Percentiles rank a stretch among this genome's conserved stretches.
Conservation (phyloP, 1,140 invertebrate genomes). For the Andrena cerasifolii region DNA sequence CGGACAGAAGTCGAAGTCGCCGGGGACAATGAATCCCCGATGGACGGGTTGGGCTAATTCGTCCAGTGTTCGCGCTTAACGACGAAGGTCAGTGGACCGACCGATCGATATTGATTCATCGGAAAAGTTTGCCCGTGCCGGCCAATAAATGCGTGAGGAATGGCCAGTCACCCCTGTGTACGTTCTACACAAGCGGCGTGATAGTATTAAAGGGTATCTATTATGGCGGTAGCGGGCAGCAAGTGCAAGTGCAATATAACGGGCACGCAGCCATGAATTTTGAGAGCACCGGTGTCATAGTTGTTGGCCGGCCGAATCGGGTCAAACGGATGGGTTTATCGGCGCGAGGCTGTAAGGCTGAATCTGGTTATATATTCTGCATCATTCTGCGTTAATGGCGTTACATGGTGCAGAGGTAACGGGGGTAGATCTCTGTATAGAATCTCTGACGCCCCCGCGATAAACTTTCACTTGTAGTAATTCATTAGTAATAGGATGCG, state of each 20-base stretch:
- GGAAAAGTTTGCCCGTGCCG: slow-evolving; percentile 19
- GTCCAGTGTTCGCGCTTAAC: slow-evolving; percentile 7
- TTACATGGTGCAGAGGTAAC: no score
- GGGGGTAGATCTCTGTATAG: no score
- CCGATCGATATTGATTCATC: slow-evolving; percentile 45
- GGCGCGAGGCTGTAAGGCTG: slow-evolving; percentile 57
- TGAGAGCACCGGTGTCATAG: slow-evolving; percentile 64
- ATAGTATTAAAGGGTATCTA: slow-evolving; percentile 75
- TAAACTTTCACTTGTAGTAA: no score
- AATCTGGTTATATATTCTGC: slow-evolving; percentile 26
- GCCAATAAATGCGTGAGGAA: slow-evolving; percentile 47
- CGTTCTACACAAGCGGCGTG: slow-evolving; percentile 38
- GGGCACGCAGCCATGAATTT: slow-evolving; percentile 73
- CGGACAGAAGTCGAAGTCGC: background rate
- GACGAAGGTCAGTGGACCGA: slow-evolving; percentile 21
- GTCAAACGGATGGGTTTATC: slow-evolving; percentile 65
- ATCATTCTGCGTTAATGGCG: slow-evolving; percentile 22
- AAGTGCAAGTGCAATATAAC: slow-evolving; percentile 75
- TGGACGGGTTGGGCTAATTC: background rate
- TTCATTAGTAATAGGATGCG: no score
- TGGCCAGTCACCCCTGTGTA: slow-evolving; percentile 45
- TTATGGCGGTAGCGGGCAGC: slow-evolving; percentile 67
- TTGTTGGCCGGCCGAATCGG: slow-evolving; percentile 54
- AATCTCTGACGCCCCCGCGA: no score
- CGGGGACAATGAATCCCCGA: slow-evolving; percentile 5